Evolutionary conservation across 2,888 invertebrate species (phyloP).

Genomic region (Petrolisthes cinctipes): DNA sequence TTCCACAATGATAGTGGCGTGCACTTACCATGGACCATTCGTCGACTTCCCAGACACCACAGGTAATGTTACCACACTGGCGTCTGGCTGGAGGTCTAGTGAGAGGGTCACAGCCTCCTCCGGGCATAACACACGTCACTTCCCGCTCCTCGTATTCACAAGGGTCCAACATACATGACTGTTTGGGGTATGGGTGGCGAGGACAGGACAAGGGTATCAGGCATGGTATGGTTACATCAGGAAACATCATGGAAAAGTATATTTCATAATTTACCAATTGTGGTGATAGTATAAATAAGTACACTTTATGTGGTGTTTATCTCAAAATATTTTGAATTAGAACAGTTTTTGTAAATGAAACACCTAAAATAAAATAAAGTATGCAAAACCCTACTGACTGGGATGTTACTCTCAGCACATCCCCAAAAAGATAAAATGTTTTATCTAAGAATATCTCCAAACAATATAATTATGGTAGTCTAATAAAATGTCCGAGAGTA

Average conservation of each 20-base stretch:
- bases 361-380: too few species aligned
- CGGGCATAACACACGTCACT: conserved; percentile 49
- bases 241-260: too few species aligned
- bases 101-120: conserved; percentile 50
- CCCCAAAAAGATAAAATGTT: too few species aligned
- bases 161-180: conserved; percentile 59
- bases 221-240: too few species aligned
- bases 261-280: too few species aligned
- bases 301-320: too few species aligned
- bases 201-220: background rate
- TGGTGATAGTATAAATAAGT: too few species aligned
- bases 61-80: conserved; percentile 68
- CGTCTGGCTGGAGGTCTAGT: conserved; percentile 67
- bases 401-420: too few species aligned
- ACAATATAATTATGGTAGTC: background rate
- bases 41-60: conserved; percentile 69
- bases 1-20: background rate
- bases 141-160: conserved; percentile 58
- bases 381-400: too few species aligned
- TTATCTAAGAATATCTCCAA: too few species aligned
- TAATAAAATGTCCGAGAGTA: background rate
- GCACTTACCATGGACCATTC: conserved; percentile 69
- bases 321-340: too few species aligned
- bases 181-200: background rate
- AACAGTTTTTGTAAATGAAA: too few species aligned